Base-by-base conservation (phyloP, 2,797 vertebrate genomes). In the Sibirionetta formosa region DNA sequence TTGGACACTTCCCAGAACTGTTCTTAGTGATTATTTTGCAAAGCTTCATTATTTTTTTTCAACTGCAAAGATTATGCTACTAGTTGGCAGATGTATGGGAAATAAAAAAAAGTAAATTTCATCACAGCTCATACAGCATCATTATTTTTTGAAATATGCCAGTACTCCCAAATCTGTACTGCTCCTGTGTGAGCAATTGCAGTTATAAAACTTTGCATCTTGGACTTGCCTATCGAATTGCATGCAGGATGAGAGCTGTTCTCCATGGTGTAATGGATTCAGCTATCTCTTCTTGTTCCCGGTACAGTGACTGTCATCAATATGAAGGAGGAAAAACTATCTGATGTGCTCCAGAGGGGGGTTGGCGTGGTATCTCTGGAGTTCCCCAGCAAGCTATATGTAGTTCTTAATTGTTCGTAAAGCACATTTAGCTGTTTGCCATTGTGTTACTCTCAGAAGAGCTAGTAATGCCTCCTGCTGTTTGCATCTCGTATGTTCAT, bases 141-240 rank as follows among this genome's bases (percentile, higher is more conserved):
- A 27, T 90, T 72, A 65, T 82, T 84, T 91, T 90, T 92, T 88
- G 3, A 72, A 90, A 80, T 85, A 87, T 31, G 24, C 51, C 23
- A 44, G 16, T 69, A 48, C 46, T 93, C 46, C 19, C 42, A 42
- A 69, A 79, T 81, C 63, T 72, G 69, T 66, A 84, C 36, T 51
- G 58, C 42, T 94, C 42, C 63, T 85, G 12, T 14, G n/a, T 77
- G 84, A 92, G 42, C 35, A 63, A 79, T 88, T 82, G 46, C 48
- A 38, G 60, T 82, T 88, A 48, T 56, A 87, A 85, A 93, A 85
- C 22, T 91, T 84, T 51, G 60, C 1, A 0, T 73, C 16, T 80
- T 89, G 38, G 63, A 40, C 66, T 86, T 66, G 54, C 76, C n/a
- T 90, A 33, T 84, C 61, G 76, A 82, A 84, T 48, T 76, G 26